Conservation (phyloP, 2,797 vertebrate species). For the Phrynocephalus guinanensis region DNA sequence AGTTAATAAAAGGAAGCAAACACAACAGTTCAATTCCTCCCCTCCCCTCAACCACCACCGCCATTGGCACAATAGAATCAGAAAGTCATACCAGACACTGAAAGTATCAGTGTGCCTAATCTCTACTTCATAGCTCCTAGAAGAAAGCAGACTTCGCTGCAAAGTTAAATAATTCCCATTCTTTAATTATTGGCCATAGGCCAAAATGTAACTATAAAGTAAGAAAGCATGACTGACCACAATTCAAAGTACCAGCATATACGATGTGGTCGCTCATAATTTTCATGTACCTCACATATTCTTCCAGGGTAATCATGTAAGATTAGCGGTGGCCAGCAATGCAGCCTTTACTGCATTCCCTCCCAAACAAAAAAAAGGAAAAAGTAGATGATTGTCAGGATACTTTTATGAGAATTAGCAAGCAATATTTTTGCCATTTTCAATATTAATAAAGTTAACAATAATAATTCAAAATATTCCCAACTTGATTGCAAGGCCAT, state of each 20-base stretch:
- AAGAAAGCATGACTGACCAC: slow-evolving; percentile 31
- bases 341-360: neutral
- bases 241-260: neutral
- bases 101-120: slow-evolving; percentile 53
- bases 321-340: neutral
- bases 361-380: neutral
- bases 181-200: slow-evolving; percentile 35
- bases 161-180: slow-evolving; percentile 37
- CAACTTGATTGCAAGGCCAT: neutral
- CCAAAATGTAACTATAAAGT: slow-evolving; percentile 53
- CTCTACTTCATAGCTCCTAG: slow-evolving; percentile 23
- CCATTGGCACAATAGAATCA: slow-evolving; percentile 20
- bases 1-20: slow-evolving; percentile 31
- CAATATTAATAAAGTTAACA: neutral
- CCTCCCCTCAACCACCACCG: neutral
- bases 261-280: neutral
- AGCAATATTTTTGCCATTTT: neutral
- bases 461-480: neutral
- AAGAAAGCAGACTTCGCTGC: slow-evolving; percentile 53
- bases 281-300: neutral
- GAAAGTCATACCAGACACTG: neutral
- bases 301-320: neutral
- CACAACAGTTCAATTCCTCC: neutral
- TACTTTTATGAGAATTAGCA: neutral
- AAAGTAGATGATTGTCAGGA: neutral